Percentiles rank a stretch among this genome's conserved stretches.
Evolutionary conservation across 2,888 invertebrate species (phyloP).

Genomic region (Scaptomyza reducta): DNA sequence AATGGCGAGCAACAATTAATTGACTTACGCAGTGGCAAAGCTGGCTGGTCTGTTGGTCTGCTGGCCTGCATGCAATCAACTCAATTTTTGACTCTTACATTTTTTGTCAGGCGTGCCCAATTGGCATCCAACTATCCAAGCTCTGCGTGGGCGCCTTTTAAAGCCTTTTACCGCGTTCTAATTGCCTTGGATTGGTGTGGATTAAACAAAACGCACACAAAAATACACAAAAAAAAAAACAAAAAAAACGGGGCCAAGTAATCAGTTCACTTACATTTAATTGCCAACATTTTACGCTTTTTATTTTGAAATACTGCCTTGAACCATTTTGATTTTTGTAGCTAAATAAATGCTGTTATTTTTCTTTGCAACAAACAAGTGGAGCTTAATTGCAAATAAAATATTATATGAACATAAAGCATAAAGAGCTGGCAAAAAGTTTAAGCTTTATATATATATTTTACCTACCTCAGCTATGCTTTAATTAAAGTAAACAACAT

Average conservation of each 20-base stretch:
- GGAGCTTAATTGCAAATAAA: slow-evolving; percentile 10
- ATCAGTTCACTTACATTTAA: slow-evolving; percentile 40
- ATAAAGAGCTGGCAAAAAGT: not conserved
- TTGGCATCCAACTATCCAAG: slow-evolving; percentile 28
- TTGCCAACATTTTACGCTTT: slow-evolving; percentile 27
- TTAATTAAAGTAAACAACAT: no score
- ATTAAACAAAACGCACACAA: slow-evolving; percentile 12
- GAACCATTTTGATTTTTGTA: slow-evolving; percentile 49
- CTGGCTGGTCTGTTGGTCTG: slow-evolving; percentile 22
- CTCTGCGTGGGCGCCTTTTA: slow-evolving; percentile 61
- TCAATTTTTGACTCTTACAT: slow-evolving; percentile 15
- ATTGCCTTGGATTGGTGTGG: slow-evolving; percentile 53
- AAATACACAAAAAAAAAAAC: slow-evolving; percentile 8
- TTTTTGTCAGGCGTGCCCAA: slow-evolving; percentile 50
- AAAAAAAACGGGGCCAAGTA: slow-evolving; percentile 6
- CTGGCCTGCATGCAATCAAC: slow-evolving; percentile 55
- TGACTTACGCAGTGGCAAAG: slow-evolving; percentile 62
- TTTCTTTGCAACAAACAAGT: slow-evolving; percentile 11
- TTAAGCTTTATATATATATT: not conserved
- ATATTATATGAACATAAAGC: slow-evolving; percentile 1
- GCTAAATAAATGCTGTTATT: slow-evolving; percentile 13
- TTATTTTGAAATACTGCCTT: slow-evolving; percentile 49
- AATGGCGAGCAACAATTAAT: slow-evolving; percentile 76
- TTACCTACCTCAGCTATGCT: no score
- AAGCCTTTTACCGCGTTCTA: slow-evolving; percentile 61